Evolutionary conservation across 2,888 invertebrate species (phyloP), one percentile per base, ranked within the genome.

Genomic region (Campoletis raptor): DNA sequence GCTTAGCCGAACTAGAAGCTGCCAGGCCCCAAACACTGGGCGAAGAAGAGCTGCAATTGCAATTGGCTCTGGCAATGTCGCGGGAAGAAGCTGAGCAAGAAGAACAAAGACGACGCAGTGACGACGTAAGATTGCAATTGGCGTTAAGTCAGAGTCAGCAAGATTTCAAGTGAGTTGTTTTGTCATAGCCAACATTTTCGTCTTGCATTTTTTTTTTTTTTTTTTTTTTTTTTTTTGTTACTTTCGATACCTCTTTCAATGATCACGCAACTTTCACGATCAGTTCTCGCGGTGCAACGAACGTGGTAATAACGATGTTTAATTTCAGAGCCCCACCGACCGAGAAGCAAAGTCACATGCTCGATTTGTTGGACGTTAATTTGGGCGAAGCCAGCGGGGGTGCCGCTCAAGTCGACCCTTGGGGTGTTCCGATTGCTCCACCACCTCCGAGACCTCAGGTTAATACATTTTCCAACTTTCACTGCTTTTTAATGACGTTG

Each of bases 11-110:
- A 91, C 95, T 99, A 90, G 99, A 99, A 95, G 96, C 97, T 94
- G 99, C 99, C 73, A 96, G 99, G 83, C 99, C 99, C 6, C 97
- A 99, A 91, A 99, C 99, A 0, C 98, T 98, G 0, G 99, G 99
- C 5, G 99, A 99, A 94, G 99, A 99, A 95, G 99, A 99, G 94
- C 95, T 99, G 89, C 99, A 99, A 95, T 95, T 99, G 90, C 99
- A 99, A 95, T 96, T 99, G 92, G 99, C 99, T 72, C 96, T 99
- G 93, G 99, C 99, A 81, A 99, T 99, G 98, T 98, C 98, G 73
- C 97, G 99, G 88, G 99, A 99, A 95, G 99, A 99, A 95, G 99
- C 99, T 45, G 99, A 99, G 93, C 97, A 98, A 91, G 99, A 99
- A 94, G 98, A 99, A 95, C 97, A 98, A 90, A 96, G 98, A 93